Evolutionary conservation across 2,113 vertebrate genomes (phyloP).

Genomic region (Gavia stellata): DNA sequence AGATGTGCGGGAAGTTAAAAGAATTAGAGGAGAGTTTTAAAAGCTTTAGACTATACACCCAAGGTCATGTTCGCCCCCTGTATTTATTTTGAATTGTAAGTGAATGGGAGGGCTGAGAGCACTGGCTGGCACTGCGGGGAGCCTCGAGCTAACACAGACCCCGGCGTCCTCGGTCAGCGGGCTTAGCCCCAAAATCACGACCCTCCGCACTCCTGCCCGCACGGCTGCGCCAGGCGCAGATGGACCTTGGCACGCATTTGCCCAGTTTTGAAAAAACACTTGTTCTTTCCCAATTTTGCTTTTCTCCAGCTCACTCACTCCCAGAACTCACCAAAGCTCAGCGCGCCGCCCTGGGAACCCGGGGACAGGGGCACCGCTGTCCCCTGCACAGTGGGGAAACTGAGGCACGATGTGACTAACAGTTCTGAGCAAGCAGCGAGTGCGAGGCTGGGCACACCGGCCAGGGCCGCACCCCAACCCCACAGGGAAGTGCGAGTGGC

Average conservation of each 20-base stretch:
- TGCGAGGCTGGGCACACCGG: rapidly evolving
- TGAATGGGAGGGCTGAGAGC: neutral
- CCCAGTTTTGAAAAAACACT: neutral
- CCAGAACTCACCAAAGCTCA: neutral
- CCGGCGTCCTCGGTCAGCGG: rapidly evolving
- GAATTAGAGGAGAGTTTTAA: constrained; percentile 49
- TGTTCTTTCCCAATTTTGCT: rapidly evolving
- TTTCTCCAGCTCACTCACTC: neutral
- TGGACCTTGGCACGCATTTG: neutral
- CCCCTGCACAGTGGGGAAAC: neutral
- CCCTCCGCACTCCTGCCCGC: rapidly evolving
- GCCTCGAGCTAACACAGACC: neutral
- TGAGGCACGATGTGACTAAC: rapidly evolving
- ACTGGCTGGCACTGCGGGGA: neutral
- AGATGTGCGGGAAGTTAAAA: constrained; percentile 44
- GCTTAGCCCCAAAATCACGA: rapidly evolving
- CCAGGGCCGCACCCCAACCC: neutral
- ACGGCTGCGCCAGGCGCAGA: rapidly evolving
- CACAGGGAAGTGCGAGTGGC: rapidly evolving
- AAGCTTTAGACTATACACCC: constrained; percentile 19
- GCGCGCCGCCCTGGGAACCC: rapidly evolving
- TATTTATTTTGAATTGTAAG: constrained; percentile 38
- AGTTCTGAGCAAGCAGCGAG: neutral
- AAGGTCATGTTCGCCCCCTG: constrained; percentile 9
- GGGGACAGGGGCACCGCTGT: rapidly evolving